Conservation (phyloP, 1,140 invertebrate genomes). For the Heterodera schachtii region DNA sequence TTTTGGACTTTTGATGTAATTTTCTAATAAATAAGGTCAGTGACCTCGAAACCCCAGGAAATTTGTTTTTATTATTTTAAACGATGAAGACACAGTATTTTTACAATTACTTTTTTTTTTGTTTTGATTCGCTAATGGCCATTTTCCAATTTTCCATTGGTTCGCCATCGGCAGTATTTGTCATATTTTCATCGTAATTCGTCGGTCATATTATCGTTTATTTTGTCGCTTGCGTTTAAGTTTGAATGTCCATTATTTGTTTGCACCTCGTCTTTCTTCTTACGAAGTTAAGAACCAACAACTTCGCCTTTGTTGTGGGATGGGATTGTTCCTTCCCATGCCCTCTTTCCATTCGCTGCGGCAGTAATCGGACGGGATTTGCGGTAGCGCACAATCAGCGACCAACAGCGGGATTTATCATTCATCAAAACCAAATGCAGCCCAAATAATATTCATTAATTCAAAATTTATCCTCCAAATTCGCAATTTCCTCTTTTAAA, state of each 20-base stretch:
- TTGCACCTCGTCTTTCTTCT: background rate
- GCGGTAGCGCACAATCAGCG: background rate
- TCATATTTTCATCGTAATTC: no score
- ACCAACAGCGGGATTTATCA: background rate
- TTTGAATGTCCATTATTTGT: background rate
- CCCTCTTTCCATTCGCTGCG: background rate
- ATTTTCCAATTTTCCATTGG: no score
- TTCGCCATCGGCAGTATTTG: no score
- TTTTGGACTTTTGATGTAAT: no score
- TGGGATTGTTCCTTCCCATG: background rate
- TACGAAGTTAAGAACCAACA: background rate
- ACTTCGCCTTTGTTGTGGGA: slow-evolving; percentile 1
- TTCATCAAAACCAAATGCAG: background rate
- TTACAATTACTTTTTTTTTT: no score
- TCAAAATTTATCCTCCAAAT: background rate
- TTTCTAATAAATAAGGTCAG: no score
- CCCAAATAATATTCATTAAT: background rate
- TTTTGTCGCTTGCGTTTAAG: no score
- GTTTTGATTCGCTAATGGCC: no score
- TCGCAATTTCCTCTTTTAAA: background rate
- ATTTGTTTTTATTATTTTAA: no score
- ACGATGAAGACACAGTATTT: no score
- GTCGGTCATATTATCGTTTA: no score
- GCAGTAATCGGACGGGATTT: background rate
- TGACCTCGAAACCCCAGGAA: no score